A percentile compares a stretch with the other conserved stretches of the same genome.
Conservation (phyloP, 2,797 vertebrate species). For the Manis pentadactyla region DNA sequence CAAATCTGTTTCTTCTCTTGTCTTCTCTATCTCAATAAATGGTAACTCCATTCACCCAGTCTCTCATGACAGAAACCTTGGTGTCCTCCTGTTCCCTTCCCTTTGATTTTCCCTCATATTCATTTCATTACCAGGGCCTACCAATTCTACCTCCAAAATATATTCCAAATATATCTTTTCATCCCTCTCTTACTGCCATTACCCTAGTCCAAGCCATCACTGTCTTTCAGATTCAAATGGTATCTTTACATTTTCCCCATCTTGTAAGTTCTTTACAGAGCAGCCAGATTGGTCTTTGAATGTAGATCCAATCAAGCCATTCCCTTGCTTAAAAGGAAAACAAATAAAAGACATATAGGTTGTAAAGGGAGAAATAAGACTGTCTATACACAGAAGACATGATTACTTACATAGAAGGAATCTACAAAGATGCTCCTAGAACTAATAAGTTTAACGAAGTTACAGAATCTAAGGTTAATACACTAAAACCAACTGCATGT, state of each 20-base stretch:
- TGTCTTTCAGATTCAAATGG: not conserved
- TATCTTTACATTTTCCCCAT: not conserved
- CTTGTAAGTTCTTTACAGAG: not conserved
- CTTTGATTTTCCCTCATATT: not conserved
- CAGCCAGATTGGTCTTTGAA: not conserved
- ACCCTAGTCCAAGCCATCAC: not conserved
- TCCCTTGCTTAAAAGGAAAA: slow-evolving; percentile 22
- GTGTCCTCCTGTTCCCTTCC: not conserved
- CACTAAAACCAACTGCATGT: not conserved
- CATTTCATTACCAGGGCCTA: not conserved
- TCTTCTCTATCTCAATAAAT: not conserved
- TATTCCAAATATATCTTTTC: not conserved
- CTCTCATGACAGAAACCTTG: not conserved
- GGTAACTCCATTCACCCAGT: not conserved
- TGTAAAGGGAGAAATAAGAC: not conserved
- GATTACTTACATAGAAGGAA: not conserved
- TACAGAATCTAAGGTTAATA: not conserved
- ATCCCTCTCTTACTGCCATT: not conserved
- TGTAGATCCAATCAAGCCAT: not conserved
- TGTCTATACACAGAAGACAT: not conserved
- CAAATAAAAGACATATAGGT: not conserved
- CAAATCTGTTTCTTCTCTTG: slow-evolving; percentile 18
- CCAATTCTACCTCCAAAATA: slow-evolving; percentile 31
- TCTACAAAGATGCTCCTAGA: not conserved
- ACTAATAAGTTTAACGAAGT: not conserved